Evolutionary conservation across 2,113 vertebrate species (phyloP).

Genomic region (Haemorhous mexicanus): DNA sequence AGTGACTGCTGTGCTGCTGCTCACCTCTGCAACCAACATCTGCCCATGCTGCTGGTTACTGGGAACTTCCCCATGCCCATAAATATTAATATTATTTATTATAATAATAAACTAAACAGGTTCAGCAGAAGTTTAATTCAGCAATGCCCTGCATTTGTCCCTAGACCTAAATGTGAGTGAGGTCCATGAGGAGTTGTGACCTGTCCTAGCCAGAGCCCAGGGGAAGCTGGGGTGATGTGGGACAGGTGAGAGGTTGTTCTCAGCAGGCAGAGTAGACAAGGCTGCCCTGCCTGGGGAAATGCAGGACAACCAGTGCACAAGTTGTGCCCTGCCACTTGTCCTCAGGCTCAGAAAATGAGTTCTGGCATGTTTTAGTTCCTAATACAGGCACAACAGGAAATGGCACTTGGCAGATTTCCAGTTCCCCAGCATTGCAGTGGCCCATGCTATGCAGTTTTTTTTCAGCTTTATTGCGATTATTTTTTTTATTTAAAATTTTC

Average conservation of each 20-base stretch:
- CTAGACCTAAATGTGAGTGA: no score
- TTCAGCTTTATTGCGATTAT: background rate
- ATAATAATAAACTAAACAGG: background rate
- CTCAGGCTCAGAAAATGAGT: background rate
- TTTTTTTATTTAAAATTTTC: background rate
- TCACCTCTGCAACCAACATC: background rate
- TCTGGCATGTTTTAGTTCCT: background rate
- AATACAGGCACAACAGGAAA: background rate
- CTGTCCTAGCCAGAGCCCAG: background rate
- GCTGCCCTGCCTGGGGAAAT: background rate
- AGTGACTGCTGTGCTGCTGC: background rate
- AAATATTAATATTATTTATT: background rate
- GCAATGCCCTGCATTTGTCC: background rate
- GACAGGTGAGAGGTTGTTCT: background rate
- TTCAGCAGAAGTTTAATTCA: background rate
- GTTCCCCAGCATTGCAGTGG: background rate
- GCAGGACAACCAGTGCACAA: background rate
- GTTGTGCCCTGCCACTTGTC: background rate
- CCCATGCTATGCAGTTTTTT: background rate
- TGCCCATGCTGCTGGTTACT: rapidly evolving
- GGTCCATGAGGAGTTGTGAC: rapidly evolving
- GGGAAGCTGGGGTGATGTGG: rapidly evolving
- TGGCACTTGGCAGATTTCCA: background rate
- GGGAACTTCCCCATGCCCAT: rapidly evolving
- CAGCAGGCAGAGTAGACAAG: background rate